Percentiles rank a stretch among this genome's conserved stretches.
Evolutionary conservation across 1,140 invertebrate species (phyloP).

Genomic region (Drosophila serrata): DNA sequence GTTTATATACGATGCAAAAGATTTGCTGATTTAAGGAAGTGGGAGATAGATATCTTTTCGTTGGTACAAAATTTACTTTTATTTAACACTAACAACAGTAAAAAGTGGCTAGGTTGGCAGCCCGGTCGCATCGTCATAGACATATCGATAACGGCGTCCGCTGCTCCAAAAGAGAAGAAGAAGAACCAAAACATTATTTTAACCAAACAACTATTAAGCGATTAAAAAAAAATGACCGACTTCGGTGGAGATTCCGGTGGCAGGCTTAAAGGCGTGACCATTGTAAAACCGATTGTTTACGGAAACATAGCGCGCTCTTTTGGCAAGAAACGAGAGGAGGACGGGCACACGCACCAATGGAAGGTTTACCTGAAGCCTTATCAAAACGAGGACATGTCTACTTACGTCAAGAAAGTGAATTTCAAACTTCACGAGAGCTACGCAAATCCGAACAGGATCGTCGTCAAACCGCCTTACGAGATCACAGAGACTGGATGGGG

Average conservation of each 20-base stretch:
- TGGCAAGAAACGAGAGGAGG: conserved; percentile 98
- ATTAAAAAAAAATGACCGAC: conserved; percentile 90
- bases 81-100: not conserved
- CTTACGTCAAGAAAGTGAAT: conserved; percentile 98
- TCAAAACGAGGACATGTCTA: conserved; percentile 96
- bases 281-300: conserved; percentile 98
- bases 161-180: not conserved
- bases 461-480: conserved; percentile 98
- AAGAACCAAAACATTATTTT: conserved; percentile 37
- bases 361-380: conserved; percentile 98
- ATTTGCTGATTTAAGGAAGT: too few species aligned
- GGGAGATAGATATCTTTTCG: too few species aligned
- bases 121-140: not conserved
- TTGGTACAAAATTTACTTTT: not conserved
- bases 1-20: too few species aligned
- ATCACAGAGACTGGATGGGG: conserved; percentile 99
- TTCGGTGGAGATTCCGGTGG: conserved; percentile 94
- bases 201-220: conserved; percentile 3
- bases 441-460: conserved; percentile 96
- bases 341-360: conserved; percentile 99
- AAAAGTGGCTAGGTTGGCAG: not conserved
- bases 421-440: conserved; percentile 99
- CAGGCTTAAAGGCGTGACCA: conserved; percentile 93
- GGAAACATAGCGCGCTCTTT: conserved; percentile 98
- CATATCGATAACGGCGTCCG: conserved; percentile 38